Percentiles rank a stretch among this genome's conserved stretches.
Evolutionary conservation across 1,140 invertebrate species (phyloP).

Genomic region (Drosophila arizonae): DNA sequence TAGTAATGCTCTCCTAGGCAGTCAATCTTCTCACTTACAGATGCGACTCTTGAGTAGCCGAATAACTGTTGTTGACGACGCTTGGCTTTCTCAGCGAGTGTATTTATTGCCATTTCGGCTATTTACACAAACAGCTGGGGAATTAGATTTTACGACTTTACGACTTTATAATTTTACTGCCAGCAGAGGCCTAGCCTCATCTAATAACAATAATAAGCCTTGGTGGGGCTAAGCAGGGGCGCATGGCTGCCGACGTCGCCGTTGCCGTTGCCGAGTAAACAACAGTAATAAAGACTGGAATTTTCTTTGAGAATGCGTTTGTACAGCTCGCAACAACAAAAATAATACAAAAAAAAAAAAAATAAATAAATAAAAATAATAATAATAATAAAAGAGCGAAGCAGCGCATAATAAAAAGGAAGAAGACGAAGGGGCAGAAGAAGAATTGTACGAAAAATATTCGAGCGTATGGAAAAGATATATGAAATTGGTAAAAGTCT

Average conservation of each 20-base stretch:
- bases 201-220: background rate
- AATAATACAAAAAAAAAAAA: slow-evolving; percentile 4
- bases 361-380: background rate
- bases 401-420: slow-evolving; percentile 5
- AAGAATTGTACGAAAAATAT: slow-evolving; percentile 28
- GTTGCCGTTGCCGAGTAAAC: background rate
- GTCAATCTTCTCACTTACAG: too few relatives aligned
- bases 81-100: background rate
- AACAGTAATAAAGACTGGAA: slow-evolving; percentile 11
- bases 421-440: background rate
- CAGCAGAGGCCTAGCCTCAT: background rate
- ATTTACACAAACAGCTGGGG: background rate
- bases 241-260: background rate
- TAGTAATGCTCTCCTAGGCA: too few relatives aligned
- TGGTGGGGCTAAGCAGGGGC: background rate
- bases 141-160: background rate
- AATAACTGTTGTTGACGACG: too few relatives aligned
- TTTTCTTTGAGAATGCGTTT: slow-evolving; percentile 41
- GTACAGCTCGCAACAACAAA: slow-evolving; percentile 15
- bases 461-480: slow-evolving; percentile 57
- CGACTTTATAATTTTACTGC: background rate
- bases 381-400: background rate
- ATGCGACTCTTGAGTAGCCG: too few relatives aligned
- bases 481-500: slow-evolving; percentile 55
- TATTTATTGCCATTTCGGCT: background rate